Percentiles rank a stretch among this genome's conserved stretches.
Evolutionary conservation across 2,113 vertebrate genomes (phyloP).

Genomic region (Chaetodon auriga): DNA sequence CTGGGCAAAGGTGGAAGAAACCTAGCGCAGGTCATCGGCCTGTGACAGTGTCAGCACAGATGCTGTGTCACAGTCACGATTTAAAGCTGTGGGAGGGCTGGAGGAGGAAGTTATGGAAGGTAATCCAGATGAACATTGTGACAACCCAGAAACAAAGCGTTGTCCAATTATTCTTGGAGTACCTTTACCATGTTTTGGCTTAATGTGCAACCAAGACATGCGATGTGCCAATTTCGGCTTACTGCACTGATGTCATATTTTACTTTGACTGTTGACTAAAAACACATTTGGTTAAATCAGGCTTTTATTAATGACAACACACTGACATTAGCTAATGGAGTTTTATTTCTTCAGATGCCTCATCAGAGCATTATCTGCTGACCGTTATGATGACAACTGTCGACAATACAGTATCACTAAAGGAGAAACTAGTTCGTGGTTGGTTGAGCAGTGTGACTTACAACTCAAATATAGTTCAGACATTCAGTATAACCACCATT

Average conservation of each 20-base stretch:
- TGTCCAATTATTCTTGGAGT: too few relatives aligned
- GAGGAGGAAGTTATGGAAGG: not conserved
- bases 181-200: not conserved
- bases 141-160: not conserved
- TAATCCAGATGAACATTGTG: not conserved
- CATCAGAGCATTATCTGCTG: not conserved
- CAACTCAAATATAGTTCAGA: not conserved
- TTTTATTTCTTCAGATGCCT: not conserved
- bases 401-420: not conserved
- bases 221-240: not conserved
- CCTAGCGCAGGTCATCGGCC: not conserved
- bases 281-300: not conserved
- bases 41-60: slow-evolving; percentile 3
- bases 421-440: not conserved
- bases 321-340: not conserved
- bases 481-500: not conserved
- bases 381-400: not conserved
- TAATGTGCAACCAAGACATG: not conserved
- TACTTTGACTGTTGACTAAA: not conserved
- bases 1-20: not conserved
- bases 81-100: not conserved
- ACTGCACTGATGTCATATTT: not conserved
- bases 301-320: not conserved
- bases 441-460: not conserved
- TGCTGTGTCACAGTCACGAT: not conserved